Percentiles rank a stretch among this genome's conserved stretches.
phyloP scores from a whole-genome alignment of 2,888 invertebrate genomes.

The Deilephila porcellus region DNA sequence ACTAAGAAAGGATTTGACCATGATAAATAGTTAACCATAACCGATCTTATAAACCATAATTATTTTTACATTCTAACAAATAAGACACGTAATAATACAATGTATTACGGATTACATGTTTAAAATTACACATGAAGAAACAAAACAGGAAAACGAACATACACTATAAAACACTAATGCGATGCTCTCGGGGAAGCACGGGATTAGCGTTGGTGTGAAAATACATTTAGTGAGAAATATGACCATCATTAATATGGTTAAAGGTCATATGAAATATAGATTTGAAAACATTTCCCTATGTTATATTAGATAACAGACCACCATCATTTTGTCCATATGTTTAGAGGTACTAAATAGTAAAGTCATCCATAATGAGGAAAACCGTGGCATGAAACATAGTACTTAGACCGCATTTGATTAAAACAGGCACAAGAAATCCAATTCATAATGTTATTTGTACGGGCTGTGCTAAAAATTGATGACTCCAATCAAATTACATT shows the following conservation, averaged over 20 bases:
- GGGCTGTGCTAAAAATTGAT: conserved; percentile 10
- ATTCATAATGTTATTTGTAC: neutral
- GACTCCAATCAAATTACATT: conserved; percentile 12
- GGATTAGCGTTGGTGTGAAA: conserved; percentile 8
- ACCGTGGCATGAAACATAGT: neutral
- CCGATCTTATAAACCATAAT: too few relatives aligned
- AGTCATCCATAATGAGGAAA: neutral
- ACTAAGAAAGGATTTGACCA: too few relatives aligned
- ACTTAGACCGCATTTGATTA: too few relatives aligned
- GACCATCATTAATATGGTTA: neutral
- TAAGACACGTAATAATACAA: too few relatives aligned
- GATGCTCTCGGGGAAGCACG: neutral
- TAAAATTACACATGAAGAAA: neutral
- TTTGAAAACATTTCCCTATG: neutral
- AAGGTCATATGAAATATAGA: conserved; percentile 7
- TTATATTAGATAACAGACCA: neutral
- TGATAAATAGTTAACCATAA: too few relatives aligned
- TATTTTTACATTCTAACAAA: too few relatives aligned
- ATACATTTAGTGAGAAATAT: conserved; percentile 16
- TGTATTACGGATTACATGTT: neutral
- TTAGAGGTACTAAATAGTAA: neutral
- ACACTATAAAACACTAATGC: neutral
- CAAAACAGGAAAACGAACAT: neutral
- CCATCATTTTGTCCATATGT: neutral
- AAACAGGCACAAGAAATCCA: neutral